Evolutionary conservation across 2,113 vertebrate genomes (phyloP).

Genomic region (Oreocharis arfaki): DNA sequence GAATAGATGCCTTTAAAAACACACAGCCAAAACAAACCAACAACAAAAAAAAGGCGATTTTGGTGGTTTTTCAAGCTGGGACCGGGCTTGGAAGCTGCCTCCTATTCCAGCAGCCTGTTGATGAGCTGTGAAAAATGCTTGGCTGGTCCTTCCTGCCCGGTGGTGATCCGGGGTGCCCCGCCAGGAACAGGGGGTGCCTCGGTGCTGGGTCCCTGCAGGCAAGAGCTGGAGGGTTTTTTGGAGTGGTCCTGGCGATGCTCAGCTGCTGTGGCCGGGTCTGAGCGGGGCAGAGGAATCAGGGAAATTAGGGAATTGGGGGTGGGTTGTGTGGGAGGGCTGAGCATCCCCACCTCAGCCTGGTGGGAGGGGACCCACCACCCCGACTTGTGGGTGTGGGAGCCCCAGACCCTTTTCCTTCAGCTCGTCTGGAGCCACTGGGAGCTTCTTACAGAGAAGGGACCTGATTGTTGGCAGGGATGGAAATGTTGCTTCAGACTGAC

Average conservation of each 20-base stretch:
- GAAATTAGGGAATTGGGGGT: not conserved
- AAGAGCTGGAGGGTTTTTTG: not conserved
- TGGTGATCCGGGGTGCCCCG: rapidly evolving
- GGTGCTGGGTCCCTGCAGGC: not conserved
- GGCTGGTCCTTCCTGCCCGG: not conserved
- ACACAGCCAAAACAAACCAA: not conserved
- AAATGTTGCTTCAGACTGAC: constrained; percentile 10
- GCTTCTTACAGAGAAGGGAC: too few relatives aligned
- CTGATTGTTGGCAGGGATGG: not conserved
- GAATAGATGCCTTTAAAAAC: not conserved
- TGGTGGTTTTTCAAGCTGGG: not conserved
- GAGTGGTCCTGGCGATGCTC: rapidly evolving
- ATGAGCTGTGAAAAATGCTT: not conserved
- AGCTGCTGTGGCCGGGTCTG: not conserved
- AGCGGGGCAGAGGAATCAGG: rapidly evolving
- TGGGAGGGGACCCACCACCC: not conserved
- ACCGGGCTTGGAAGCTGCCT: not conserved
- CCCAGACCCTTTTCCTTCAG: not conserved
- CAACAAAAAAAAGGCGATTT: not conserved
- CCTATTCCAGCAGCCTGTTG: not conserved
- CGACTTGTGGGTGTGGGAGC: rapidly evolving
- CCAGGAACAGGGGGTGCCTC: not conserved
- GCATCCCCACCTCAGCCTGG: not conserved
- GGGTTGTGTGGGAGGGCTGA: not conserved
- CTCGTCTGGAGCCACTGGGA: not conserved